phyloP scores from a whole-genome alignment of 2,113 vertebrate species.

The Python bivittatus region DNA sequence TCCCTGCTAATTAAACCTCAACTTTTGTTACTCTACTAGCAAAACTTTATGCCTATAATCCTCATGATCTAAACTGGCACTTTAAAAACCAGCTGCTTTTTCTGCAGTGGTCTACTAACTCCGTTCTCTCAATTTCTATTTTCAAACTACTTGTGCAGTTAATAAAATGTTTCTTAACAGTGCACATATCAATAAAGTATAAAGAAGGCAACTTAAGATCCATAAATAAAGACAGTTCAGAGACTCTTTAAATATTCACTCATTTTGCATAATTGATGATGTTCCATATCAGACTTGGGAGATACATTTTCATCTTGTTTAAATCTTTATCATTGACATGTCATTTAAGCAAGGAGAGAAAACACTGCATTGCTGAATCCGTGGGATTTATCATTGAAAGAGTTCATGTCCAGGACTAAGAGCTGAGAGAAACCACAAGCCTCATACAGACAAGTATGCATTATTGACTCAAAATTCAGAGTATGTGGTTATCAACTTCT shows the following conservation, averaged over 20 bases:
- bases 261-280: conserved; percentile 34
- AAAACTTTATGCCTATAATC: background rate
- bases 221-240: conserved; percentile 23
- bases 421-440: background rate
- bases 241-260: conserved; percentile 25
- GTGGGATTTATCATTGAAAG: background rate
- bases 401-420: background rate
- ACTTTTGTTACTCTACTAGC: background rate
- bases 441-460: background rate
- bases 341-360: conserved; percentile 58
- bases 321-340: conserved; percentile 65
- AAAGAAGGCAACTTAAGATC: background rate
- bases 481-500: background rate
- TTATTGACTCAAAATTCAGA: background rate
- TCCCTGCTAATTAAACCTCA: background rate
- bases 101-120: background rate
- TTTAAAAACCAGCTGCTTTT: background rate
- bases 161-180: background rate
- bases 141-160: background rate
- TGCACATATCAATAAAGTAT: conserved; percentile 7
- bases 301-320: conserved; percentile 69
- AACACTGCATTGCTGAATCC: background rate
- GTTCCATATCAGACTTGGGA: conserved; percentile 55
- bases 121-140: background rate
- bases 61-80: background rate